phyloP scores from a whole-genome alignment of 2,113 vertebrate species.

The Phyllostomus discolor region DNA sequence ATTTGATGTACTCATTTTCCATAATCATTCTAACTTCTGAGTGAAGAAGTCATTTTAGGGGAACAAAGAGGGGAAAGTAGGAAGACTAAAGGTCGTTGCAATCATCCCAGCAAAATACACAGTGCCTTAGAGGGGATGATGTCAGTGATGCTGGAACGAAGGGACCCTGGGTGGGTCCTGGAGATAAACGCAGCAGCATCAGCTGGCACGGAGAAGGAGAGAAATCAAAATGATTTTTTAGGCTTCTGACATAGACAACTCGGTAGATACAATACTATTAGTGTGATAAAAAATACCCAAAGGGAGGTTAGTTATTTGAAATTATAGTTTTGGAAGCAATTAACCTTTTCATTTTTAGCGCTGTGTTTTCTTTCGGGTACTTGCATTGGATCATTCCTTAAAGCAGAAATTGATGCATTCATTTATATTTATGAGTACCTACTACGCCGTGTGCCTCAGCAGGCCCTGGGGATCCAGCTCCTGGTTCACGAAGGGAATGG shows the following conservation, averaged over 20 bases:
- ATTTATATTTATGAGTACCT: not conserved
- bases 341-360: not conserved
- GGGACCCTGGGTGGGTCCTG: fast-evolving
- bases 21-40: not conserved
- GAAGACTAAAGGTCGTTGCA: not conserved
- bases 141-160: not conserved
- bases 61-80: not conserved
- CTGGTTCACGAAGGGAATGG: not conserved
- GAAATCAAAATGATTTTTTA: not conserved
- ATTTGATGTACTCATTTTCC: not conserved
- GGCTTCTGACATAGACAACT: not conserved
- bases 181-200: not conserved
- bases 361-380: not conserved
- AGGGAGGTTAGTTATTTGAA: not conserved
- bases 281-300: not conserved
- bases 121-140: not conserved
- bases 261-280: too few relatives aligned
- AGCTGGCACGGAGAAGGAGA: not conserved
- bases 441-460: not conserved
- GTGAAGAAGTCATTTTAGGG: not conserved
- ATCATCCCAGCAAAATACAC: not conserved
- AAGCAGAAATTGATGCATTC: not conserved
- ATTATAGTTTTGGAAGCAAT: not conserved
- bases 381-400: not conserved
- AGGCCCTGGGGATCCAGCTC: not conserved